These are phyloP conservation scores for Ammodytes dubius DNA, from an alignment of 2,113 vertebrate genomes.

Conservation along the genomic window DNA sequence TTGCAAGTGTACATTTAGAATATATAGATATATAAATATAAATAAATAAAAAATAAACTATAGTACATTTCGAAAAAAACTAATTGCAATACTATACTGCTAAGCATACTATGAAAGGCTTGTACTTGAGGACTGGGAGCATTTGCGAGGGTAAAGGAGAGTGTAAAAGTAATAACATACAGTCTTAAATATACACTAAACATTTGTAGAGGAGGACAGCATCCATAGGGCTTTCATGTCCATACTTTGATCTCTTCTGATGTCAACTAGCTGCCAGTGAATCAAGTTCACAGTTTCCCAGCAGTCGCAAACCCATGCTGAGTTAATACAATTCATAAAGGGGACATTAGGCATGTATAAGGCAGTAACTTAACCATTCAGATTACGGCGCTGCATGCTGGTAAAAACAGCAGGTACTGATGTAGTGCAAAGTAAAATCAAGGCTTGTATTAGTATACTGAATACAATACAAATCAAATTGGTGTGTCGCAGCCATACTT, in stretches of 20 bases:
- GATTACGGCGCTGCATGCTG: constrained; percentile 24
- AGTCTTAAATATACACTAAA: constrained; percentile 74
- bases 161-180: constrained; percentile 72
- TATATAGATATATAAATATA: background rate
- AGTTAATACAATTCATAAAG: constrained; percentile 69
- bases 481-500: background rate
- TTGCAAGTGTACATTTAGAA: background rate
- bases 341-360: constrained; percentile 28
- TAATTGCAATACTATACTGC: constrained; percentile 5
- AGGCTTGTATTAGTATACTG: background rate
- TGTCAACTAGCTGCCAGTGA: constrained; percentile 73
- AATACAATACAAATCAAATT: background rate
- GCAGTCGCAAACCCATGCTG: constrained; percentile 54
- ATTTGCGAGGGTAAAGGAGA: constrained; percentile 53
- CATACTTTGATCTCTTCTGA: constrained; percentile 78
- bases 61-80: constrained; percentile 1
- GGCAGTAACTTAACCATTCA: constrained; percentile 45
- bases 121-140: constrained; percentile 44
- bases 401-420: constrained; percentile 36
- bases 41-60: background rate
- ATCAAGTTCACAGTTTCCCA: constrained; percentile 65
- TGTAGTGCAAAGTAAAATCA: background rate
- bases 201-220: constrained; percentile 80
- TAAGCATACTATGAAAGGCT: constrained; percentile 17
- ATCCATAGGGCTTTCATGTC: constrained; percentile 73